Evolutionary conservation across 2,888 invertebrate species (phyloP).

Genomic region (Sesamia inferens): DNA sequence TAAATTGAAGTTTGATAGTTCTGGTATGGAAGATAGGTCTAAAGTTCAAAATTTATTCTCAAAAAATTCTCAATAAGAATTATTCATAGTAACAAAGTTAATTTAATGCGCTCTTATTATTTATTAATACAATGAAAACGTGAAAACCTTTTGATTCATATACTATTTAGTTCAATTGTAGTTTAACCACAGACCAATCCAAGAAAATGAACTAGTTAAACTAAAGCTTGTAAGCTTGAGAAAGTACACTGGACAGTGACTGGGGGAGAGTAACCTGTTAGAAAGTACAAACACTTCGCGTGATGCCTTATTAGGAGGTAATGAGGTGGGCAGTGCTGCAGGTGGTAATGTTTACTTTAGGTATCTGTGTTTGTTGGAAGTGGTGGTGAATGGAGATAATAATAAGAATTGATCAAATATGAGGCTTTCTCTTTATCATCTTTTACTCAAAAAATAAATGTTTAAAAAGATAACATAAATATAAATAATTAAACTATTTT

Average conservation of each 20-base stretch:
- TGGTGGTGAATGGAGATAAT: not conserved
- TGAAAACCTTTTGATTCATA: not conserved
- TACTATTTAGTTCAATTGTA: not conserved
- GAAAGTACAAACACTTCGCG: constrained; percentile 48
- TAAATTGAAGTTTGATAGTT: too few relatives aligned
- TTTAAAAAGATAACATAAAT: too few relatives aligned
- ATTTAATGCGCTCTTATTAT: too few relatives aligned
- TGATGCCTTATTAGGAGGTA: constrained; percentile 42
- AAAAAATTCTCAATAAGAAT: too few relatives aligned
- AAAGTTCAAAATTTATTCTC: too few relatives aligned
- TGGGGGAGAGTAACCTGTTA: constrained; percentile 40
- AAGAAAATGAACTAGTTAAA: constrained; percentile 22
- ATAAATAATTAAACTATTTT: too few relatives aligned
- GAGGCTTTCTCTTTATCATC: not conserved
- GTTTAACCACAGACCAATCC: not conserved
- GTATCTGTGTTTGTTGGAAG: not conserved
- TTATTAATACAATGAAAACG: not conserved
- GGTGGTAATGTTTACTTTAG: constrained; percentile 10
- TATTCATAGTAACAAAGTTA: too few relatives aligned
- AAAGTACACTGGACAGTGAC: constrained; percentile 45
- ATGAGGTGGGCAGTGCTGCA: constrained; percentile 21
- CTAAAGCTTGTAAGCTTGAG: constrained; percentile 28
- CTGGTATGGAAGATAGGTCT: too few relatives aligned
- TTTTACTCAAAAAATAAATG: too few relatives aligned
- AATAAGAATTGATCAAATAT: not conserved